These are phyloP conservation scores for Rhysida immarginata DNA, from an alignment of 1,140 invertebrate species.

Conservation along the genomic window DNA sequence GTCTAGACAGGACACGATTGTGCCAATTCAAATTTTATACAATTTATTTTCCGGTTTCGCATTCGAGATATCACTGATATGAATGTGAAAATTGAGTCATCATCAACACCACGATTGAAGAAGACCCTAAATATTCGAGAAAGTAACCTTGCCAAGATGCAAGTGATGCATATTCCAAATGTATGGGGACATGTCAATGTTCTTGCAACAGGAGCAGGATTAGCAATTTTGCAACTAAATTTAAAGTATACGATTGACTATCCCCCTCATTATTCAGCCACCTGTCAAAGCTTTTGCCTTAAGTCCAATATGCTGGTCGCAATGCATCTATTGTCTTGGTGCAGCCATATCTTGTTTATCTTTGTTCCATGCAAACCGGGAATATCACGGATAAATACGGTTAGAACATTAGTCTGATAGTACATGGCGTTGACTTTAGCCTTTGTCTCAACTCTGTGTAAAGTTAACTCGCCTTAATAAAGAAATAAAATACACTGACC, in stretches of 20 bases:
- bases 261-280: slow-evolving; percentile 62
- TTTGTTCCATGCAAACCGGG: too few species aligned
- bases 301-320: slow-evolving; percentile 61
- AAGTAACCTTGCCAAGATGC: slow-evolving; percentile 19
- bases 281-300: slow-evolving; percentile 61
- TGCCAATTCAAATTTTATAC: slow-evolving; percentile 40
- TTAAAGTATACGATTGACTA: slow-evolving; percentile 40
- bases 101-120: slow-evolving; percentile 22
- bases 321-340: slow-evolving; percentile 86
- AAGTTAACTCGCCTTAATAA: too few species aligned
- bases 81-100: slow-evolving; percentile 31
- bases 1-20: slow-evolving; percentile 40
- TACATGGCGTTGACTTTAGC: too few species aligned
- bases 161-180: slow-evolving; percentile 21
- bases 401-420: too few species aligned
- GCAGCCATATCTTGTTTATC: slow-evolving; percentile 58
- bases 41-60: slow-evolving; percentile 39
- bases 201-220: slow-evolving; percentile 36
- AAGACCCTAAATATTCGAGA: slow-evolving; percentile 22
- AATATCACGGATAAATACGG: too few species aligned
- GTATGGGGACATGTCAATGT: slow-evolving; percentile 42
- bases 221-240: slow-evolving; percentile 39
- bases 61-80: slow-evolving; percentile 42
- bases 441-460: too few species aligned
- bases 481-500: too few species aligned